Conservation (phyloP, 1,140 invertebrate genomes). For the Euura lappo region DNA sequence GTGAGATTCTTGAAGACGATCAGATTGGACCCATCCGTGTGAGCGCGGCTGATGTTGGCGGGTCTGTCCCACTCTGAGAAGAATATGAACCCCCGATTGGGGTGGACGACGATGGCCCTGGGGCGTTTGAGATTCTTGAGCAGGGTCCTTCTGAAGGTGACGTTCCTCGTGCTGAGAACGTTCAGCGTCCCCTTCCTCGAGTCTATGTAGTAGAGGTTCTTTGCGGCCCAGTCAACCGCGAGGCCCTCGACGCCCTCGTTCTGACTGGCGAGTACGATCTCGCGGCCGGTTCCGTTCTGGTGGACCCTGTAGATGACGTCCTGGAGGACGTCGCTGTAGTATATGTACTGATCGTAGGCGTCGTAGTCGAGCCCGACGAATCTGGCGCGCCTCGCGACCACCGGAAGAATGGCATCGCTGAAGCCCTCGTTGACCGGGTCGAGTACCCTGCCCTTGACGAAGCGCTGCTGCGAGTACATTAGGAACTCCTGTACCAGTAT, state of each 20-base stretch:
- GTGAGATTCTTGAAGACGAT: conserved; percentile 91
- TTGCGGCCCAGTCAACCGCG: conserved; percentile 96
- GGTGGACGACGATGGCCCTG: conserved; percentile 94
- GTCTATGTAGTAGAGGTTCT: conserved; percentile 98
- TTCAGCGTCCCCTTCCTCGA: conserved; percentile 95
- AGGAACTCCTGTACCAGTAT: conserved; percentile 89
- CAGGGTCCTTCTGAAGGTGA: conserved; percentile 83
- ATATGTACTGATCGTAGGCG: conserved; percentile 89
- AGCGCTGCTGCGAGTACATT: conserved; percentile 96
- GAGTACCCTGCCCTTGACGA: conserved; percentile 93
- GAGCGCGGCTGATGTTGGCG: conserved; percentile 91
- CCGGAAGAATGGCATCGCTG: conserved; percentile 91
- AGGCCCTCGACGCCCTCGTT: conserved; percentile 98
- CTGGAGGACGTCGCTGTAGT: conserved; percentile 96
- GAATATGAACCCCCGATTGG: conserved; percentile 91
- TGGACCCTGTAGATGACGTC: conserved; percentile 94
- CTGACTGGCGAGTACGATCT: conserved; percentile 93
- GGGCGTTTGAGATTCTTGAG: conserved; percentile 90
- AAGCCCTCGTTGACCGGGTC: conserved; percentile 89
- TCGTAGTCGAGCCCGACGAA: conserved; percentile 99
- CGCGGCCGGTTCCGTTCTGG: conserved; percentile 84
- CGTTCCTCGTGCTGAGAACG: conserved; percentile 86
- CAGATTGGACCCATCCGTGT: conserved; percentile 85
- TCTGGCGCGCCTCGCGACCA: conserved; percentile 87
- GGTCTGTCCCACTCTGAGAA: conserved; percentile 97